Base-by-base conservation (phyloP, 1,140 invertebrate genomes). In the Drosophila kepulauana region DNA sequence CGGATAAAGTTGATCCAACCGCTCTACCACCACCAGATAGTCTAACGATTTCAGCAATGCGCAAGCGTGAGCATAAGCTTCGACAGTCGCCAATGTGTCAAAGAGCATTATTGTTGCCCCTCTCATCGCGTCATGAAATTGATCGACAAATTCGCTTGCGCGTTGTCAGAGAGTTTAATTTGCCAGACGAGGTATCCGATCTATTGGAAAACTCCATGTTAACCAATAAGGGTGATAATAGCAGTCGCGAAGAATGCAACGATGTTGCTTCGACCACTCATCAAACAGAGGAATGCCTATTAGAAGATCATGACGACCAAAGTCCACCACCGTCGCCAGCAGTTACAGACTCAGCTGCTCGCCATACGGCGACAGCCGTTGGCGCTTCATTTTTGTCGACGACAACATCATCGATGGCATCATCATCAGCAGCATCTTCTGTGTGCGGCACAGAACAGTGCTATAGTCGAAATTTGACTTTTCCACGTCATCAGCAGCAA, bases 141-240 rank as follows among this genome's bases (percentile, higher is more conserved):
- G 95, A 95, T 77, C 94, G 95, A 49, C 95, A 96, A 94, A 95
- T 99, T 33, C 95, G 97, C 49, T 93, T 99, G 66, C 94, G 98
- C 5, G 97, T 98, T 1, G 98, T 99, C 0, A 94, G 98, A 38
- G 98, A 99, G 93, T 98, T 98, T 92, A 98, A 98, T 90, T 94
- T 98, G 43, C 98, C 98, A 0, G 98, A 99, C 92, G 95, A 96
- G 6, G 97, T 98, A 8, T 97, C 97, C 0, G 97, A 98, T 92
- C 94, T 98, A 48, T 93, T 98, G 30, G 96, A 97, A 87, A 93
- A 58, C 78, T 93, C 91, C 45, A 76, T 91, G 2, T 63, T 89
- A 30, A 62, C 74, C 16, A 90, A 76, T 33, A 75, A 80, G 51
- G 62, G 63, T 5, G 10, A 51, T n/a, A 49, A 20, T 41, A 48